Evolutionary conservation across 2,888 invertebrate genomes (phyloP), one percentile per base, ranked within the genome.

Genomic region (Diploptera punctata): DNA sequence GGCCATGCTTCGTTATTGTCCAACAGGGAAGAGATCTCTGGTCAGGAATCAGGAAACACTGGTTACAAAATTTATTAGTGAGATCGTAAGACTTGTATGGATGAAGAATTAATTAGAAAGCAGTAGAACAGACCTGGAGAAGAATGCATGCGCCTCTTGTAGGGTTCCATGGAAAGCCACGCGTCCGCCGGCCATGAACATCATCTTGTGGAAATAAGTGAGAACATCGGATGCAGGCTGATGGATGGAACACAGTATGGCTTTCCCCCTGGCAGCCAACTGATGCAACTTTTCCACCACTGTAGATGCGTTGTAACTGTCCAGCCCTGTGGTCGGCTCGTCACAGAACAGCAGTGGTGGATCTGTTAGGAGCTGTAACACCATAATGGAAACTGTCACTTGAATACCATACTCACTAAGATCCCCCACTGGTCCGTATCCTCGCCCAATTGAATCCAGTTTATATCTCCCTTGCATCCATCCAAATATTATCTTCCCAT

Each of bases 251-350:
- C 86, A 85, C 62, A 87, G 77, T 26, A 88, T 82, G 0, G 86
- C 85, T 77, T 84, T 84, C 0, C 86, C 85, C 73, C 81, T 81
- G 10, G 79, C 78, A 7, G 82, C 78, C 69, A 80, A 80, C 75
- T 71, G 75, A 74, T 73, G 82, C 57, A 82, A 76, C 7, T 84
- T 82, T 69, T 83, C 81, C 13, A 88, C 82, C 3, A 89, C 85
- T 74, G 81, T 85, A 76, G 84, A 83, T 1, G 89, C 88, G 84
- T 87, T 87, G 77, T 83, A 87, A 0, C 86, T 86, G 78, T 89
- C 89, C 38, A 89, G 80, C 18, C 89, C 87, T 68, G 85, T 83
- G 0, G 86, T 87, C 0, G 87, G 87, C 77, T 88, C 87, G 76
- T 88, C 87, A 78, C 86, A 86, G 78, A 87, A 87, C 76, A 87